Base-by-base conservation (phyloP, 2,113 vertebrate genomes). In the Craseonycteris thonglongyai region DNA sequence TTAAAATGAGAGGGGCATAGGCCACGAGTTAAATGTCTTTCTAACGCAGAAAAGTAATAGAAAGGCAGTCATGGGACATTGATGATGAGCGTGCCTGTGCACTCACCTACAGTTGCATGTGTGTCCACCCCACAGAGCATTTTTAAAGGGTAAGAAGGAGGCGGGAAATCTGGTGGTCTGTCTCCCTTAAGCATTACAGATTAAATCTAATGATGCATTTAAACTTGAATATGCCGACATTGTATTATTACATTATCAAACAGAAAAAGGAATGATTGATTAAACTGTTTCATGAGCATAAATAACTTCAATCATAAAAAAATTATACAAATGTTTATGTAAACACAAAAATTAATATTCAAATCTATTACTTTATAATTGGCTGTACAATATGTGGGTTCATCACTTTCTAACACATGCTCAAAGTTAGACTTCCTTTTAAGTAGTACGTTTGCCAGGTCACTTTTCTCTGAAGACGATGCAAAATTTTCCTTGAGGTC, bases 401-500 rank as follows among this genome's bases (percentile, higher is more conserved):
- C 38, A 22, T 56, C 42, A 42, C 9, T 75, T 72, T 61, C 26
- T 68, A 38, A 79, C n/a, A 74, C 26, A 76, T 69, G 38, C 16
- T 21, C 12, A 3, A 61, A 88, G 58, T 91, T 56, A 49, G 47
- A 69, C 51, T 80, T 93, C 24, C 6, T 26, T 69, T 61, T 56
- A 75, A 33, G 11, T 3, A 42, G 63, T 49, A 45, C 9, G 21
- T 61, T 68, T 72, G 13, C 28, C n/a, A n/a, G 54, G 24, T 78
- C 68, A 28, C 7, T 51, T 71, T 82, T 82, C 80, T 74, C 30
- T 83, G 26, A 84, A 68, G 65, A 59, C 26, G 40, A 24, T 49
- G 11, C 19, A 68, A n/a, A 76, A 56, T 82, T 72, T 61, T 85
- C 79, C 80, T 86, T 89, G 61, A 89, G 72, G 74, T 93, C 87